Percentiles rank a stretch among this genome's conserved stretches.
Conservation (phyloP, 2,113 vertebrate genomes). For the Leptocoma aspasia region DNA sequence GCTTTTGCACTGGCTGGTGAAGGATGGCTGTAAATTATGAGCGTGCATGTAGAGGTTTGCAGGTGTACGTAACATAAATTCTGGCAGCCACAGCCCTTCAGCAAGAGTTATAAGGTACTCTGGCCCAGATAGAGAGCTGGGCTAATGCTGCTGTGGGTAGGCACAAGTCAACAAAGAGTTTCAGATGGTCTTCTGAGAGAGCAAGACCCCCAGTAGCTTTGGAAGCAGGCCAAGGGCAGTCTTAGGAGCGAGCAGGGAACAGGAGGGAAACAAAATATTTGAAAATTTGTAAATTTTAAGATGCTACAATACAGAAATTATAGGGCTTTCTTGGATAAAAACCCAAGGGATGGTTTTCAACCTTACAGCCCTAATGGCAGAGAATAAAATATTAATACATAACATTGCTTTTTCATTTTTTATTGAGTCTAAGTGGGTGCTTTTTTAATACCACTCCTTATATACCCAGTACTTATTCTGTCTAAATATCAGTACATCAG, state of each 20-base stretch:
- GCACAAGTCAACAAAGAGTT: background rate
- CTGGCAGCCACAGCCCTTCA: background rate
- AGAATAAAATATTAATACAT: conserved; percentile 7
- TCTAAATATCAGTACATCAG: conserved; percentile 16
- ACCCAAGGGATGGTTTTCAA: background rate
- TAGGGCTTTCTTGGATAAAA: background rate
- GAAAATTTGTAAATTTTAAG: background rate
- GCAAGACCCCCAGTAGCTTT: background rate
- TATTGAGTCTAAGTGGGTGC: background rate
- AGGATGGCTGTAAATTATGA: background rate
- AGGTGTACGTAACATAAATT: accelerated
- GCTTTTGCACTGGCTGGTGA: background rate
- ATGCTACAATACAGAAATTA: background rate
- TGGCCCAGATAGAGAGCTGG: background rate
- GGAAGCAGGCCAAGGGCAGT: background rate
- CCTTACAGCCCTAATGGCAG: background rate
- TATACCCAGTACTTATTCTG: background rate
- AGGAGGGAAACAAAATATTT: background rate
- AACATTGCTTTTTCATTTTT: background rate
- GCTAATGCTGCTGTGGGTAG: background rate
- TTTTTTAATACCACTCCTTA: background rate
- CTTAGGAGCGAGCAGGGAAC: background rate
- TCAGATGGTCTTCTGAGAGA: background rate
- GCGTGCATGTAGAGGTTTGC: background rate
- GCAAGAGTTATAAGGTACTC: background rate